Evolutionary conservation across 2,113 vertebrate genomes (phyloP).

Genomic region (Colinus virginianus): DNA sequence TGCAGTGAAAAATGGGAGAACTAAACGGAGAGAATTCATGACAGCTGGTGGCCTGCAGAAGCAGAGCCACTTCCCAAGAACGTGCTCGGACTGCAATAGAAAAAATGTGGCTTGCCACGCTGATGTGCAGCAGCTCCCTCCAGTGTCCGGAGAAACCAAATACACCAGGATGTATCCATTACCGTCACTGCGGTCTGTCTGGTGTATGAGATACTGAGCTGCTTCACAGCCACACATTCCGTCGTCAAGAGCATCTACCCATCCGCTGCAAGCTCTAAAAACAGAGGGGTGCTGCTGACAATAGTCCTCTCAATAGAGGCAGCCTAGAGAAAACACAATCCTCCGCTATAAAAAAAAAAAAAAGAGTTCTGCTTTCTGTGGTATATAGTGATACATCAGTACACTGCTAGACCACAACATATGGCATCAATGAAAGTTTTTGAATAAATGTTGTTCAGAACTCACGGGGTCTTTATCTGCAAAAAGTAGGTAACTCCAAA

Average conservation of each 20-base stretch:
- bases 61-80: background rate
- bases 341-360: background rate
- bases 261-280: background rate
- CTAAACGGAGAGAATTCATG: background rate
- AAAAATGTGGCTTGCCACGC: background rate
- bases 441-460: background rate
- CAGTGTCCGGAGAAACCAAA: constrained; percentile 9
- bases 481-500: no score
- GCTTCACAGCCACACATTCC: background rate
- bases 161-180: background rate
- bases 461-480: background rate
- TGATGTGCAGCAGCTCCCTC: constrained; percentile 47
- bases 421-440: background rate
- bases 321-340: background rate
- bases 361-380: background rate
- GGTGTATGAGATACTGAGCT: rapidly evolving
- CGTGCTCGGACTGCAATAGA: background rate
- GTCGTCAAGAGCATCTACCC: background rate
- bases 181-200: background rate
- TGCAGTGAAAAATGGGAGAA: background rate
- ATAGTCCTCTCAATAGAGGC: background rate
- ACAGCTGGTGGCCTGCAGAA: background rate
- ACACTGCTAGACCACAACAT: background rate
- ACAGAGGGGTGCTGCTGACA: background rate
- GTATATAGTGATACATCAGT: background rate